Base-by-base conservation (phyloP, 2,888 invertebrate genomes). In the Sinopyrophorus schimmeli region DNA sequence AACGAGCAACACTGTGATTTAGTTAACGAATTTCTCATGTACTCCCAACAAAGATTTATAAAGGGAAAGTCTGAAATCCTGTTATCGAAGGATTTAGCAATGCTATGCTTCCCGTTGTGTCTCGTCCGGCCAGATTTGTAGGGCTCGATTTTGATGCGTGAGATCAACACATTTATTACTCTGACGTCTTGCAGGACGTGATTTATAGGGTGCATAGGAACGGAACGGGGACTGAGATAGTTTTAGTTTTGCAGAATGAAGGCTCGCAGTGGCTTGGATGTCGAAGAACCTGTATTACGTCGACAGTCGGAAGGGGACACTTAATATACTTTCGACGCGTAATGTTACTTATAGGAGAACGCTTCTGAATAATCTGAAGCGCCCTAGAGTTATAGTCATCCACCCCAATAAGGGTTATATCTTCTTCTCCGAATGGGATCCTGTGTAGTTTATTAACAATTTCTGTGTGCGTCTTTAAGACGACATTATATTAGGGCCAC, bases 181-280 rank as follows among this genome's bases (percentile, higher is more conserved):
- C 97, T 0, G 99, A 99, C 69, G 96, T 98, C 0, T 79, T 96
- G 11, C 91, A 95, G 74, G 93, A 96, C 70, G 95, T 95, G 0
- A 95, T 95, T 56, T 92, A 93, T 70, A 76, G 88, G 12, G 86
- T 89, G 0, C 87, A 87, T 62, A 79, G 87, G 52, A 89, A 88
- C 61, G 89, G 89, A 30, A 86, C 87, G 0, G 82, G 87, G 0
- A 81, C 86, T 15, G 92, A 93, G 74, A 93, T 92, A 43, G 93
- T 97, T 0, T 72, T 96, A 21, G 94, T 96, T 1, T 94, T 94
- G 1, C 95, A 96, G 69, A 96, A 97, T 68, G 96, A 96, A 74
- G 96, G 96, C 75, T 97, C 44, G 93, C 95, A 0, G 89, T 95
- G 1, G 95, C 97, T 70, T 97, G 96, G 96, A 92, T 89, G 0